A percentile compares a stretch with the other conserved stretches of the same genome.
Conservation (phyloP, 2,888 invertebrate genomes). For the Melinopterus prodromus region DNA sequence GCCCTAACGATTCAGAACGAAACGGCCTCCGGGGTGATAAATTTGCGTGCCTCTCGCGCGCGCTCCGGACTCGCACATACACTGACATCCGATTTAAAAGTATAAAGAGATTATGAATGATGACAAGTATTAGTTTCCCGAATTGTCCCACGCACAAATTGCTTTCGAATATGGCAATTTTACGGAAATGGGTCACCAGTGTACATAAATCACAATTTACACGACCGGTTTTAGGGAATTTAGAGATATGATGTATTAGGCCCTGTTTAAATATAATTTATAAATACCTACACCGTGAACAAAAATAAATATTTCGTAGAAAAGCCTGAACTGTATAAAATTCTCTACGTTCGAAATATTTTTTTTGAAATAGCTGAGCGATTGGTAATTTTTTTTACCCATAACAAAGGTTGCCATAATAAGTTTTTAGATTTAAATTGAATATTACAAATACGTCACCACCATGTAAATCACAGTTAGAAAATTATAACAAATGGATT, state of each 20-base stretch:
- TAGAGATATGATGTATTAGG: not conserved
- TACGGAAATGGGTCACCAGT: not conserved
- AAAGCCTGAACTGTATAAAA: too few species aligned
- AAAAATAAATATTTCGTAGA: too few species aligned
- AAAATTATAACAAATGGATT: too few species aligned
- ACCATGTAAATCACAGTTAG: too few species aligned
- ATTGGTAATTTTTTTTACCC: too few species aligned
- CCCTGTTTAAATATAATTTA: not conserved
- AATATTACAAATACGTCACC: too few species aligned
- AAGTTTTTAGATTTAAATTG: too few species aligned
- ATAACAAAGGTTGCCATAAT: too few species aligned
- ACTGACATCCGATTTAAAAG: conserved; percentile 19
- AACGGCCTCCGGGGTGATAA: conserved; percentile 20
- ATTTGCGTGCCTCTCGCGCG: conserved; percentile 20
- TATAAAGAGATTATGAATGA: conserved; percentile 27
- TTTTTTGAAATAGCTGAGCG: too few species aligned
- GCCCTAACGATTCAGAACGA: conserved; percentile 24
- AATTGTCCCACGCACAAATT: conserved; percentile 4
- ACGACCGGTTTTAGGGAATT: not conserved
- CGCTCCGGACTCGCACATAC: conserved; percentile 5
- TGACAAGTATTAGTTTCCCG: conserved; percentile 15
- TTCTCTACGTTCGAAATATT: too few species aligned
- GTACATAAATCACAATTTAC: not conserved
- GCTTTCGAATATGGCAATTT: not conserved
- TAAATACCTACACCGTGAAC: too few species aligned